These are phyloP conservation scores for Dasyurus viverrinus DNA, from an alignment of 2,113 vertebrate genomes.

Conservation along the genomic window DNA sequence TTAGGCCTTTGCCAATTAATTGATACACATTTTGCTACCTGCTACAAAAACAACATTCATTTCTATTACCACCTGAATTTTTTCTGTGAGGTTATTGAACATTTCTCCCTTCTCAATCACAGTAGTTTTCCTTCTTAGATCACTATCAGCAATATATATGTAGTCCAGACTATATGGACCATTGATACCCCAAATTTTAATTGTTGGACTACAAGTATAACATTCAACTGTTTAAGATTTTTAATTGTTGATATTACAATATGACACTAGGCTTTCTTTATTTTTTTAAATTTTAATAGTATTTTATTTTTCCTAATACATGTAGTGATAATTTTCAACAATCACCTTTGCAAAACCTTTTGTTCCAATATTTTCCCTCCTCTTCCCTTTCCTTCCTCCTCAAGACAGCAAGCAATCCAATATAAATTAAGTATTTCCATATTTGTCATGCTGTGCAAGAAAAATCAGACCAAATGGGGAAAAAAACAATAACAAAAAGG, in stretches of 20 bases:
- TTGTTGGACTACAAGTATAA: background rate
- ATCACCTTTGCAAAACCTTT: too few relatives aligned
- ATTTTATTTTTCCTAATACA: too few relatives aligned
- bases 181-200: background rate
- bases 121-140: background rate
- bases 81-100: background rate
- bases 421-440: too few relatives aligned
- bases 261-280: background rate
- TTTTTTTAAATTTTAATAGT: too few relatives aligned
- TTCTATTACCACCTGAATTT: background rate
- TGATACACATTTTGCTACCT: background rate
- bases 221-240: background rate
- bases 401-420: too few relatives aligned
- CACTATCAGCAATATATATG: background rate
- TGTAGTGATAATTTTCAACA: too few relatives aligned
- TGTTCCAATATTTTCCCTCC: too few relatives aligned
- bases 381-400: too few relatives aligned
- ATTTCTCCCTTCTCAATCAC: background rate
- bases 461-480: too few relatives aligned
- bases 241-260: background rate
- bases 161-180: background rate
- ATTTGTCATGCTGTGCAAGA: too few relatives aligned
- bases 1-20: too few relatives aligned
- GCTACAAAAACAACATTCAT: background rate
- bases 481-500: too few relatives aligned